These are phyloP conservation scores for Orius laevigatus DNA, from an alignment of 1,140 invertebrate species.

Conservation along the genomic window DNA sequence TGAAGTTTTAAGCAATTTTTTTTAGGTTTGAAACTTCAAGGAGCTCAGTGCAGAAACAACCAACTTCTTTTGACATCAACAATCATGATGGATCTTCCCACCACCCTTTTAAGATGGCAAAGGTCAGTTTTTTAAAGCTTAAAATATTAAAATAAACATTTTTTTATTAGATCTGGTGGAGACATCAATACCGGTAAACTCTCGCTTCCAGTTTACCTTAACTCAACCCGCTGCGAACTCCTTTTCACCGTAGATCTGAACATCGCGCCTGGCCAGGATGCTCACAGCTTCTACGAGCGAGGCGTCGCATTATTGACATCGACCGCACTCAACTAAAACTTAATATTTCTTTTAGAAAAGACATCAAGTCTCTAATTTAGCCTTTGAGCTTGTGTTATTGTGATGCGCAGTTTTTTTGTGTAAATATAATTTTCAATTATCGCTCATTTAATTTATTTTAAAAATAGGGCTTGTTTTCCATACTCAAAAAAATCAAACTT, in stretches of 20 bases:
- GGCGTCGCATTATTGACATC: conserved; percentile 89
- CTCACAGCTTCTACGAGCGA: conserved; percentile 88
- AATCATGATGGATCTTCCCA: conserved; percentile 83
- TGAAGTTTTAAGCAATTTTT: conserved; percentile 13
- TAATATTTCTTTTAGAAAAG: not conserved
- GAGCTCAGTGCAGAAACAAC: conserved; percentile 82
- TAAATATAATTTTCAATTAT: too few relatives aligned
- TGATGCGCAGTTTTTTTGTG: too few relatives aligned
- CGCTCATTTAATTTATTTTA: too few relatives aligned
- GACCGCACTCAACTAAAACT: conserved; percentile 64
- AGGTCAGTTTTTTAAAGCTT: conserved; percentile 31
- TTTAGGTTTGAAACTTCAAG: conserved; percentile 79
- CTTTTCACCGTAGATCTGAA: conserved; percentile 91
- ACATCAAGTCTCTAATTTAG: too few relatives aligned
- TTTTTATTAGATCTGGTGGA: conserved; percentile 27
- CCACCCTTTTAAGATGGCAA: conserved; percentile 77
- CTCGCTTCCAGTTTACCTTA: conserved; percentile 90
- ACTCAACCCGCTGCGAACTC: conserved; percentile 84
- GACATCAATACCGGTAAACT: conserved; percentile 45
- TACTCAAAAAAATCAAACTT: too few relatives aligned
- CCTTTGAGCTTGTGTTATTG: too few relatives aligned
- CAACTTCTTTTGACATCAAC: conserved; percentile 79
- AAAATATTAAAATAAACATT: not conserved
- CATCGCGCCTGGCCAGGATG: conserved; percentile 68
- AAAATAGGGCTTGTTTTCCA: too few relatives aligned